These are phyloP conservation scores for Drosophila subobscura DNA, from an alignment of 1,140 invertebrate species.

Conservation along the genomic window DNA sequence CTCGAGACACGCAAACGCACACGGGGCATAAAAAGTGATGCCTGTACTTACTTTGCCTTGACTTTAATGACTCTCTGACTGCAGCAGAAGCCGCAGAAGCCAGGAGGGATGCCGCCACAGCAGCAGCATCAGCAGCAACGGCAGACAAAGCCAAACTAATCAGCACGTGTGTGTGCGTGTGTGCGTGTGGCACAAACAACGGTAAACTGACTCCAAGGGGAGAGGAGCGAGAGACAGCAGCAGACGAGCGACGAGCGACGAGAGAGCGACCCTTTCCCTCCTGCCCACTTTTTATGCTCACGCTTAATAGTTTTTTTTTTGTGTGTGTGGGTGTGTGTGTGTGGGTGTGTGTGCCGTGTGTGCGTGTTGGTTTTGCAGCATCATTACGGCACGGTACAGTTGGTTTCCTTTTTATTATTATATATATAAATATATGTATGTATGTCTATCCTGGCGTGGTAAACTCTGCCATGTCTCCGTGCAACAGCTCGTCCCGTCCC, in stretches of 20 bases:
- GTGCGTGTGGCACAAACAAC: constrained; percentile 61
- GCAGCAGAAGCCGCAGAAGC: constrained; percentile 43
- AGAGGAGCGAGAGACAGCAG: constrained; percentile 23
- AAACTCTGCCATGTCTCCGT: too few species aligned
- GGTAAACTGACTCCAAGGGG: constrained; percentile 50
- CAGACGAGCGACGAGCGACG: too few species aligned
- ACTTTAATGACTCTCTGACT: constrained; percentile 77
- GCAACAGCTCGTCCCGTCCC: too few species aligned
- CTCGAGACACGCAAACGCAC: constrained; percentile 24
- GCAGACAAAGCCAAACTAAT: constrained; percentile 70
- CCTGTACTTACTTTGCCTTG: constrained; percentile 67
- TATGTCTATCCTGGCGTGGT: too few species aligned
- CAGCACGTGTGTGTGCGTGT: constrained; percentile 47
- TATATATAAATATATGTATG: too few species aligned
- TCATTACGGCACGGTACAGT: constrained; percentile 56
- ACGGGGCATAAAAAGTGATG: constrained; percentile 72
- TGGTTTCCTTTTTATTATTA: constrained; percentile 57
- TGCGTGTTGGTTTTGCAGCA: constrained; percentile 36
- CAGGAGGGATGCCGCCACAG: constrained; percentile 26
- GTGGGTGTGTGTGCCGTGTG: constrained; percentile 10
- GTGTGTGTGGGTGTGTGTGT: constrained; percentile 36
- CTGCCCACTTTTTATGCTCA: constrained; percentile 78
- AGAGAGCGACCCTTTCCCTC: constrained; percentile 66
- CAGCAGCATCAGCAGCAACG: constrained; percentile 2
- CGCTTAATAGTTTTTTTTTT: constrained; percentile 77